Percentiles rank a stretch among this genome's conserved stretches.
Evolutionary conservation across 2,797 vertebrate genomes (phyloP).

Genomic region (Dryobates pubescens): DNA sequence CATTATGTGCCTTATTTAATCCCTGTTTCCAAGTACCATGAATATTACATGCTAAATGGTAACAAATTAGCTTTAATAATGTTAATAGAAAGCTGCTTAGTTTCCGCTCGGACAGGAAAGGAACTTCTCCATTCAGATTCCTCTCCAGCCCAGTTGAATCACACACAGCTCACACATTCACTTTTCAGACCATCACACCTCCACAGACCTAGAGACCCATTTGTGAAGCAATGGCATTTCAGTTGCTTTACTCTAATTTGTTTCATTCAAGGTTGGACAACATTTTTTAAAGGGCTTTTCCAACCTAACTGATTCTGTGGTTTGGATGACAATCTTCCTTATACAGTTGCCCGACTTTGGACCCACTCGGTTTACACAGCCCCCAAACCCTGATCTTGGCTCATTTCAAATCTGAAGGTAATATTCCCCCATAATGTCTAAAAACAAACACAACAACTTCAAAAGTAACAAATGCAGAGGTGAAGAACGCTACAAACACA

Average conservation of each 20-base stretch:
- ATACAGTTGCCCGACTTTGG: not conserved
- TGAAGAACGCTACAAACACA: not conserved
- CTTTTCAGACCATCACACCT: not conserved
- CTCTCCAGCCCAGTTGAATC: not conserved
- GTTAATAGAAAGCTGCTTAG: slow-evolving; percentile 8
- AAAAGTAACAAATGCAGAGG: not conserved
- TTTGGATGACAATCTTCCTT: not conserved
- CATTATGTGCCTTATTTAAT: slow-evolving; percentile 27
- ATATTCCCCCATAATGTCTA: not conserved
- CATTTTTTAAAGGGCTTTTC: not conserved
- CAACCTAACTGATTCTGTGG: not conserved
- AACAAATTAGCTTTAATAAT: slow-evolving; percentile 38
- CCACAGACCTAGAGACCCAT: not conserved
- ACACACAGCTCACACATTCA: not conserved
- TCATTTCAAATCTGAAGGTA: not conserved
- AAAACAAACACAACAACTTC: not conserved
- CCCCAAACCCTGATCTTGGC: not conserved
- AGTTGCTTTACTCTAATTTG: not conserved
- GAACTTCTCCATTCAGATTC: not conserved
- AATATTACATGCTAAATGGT: slow-evolving; percentile 33
- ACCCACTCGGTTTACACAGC: not conserved
- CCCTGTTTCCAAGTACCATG: not conserved
- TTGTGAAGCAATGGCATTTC: not conserved
- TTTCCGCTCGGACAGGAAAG: not conserved
- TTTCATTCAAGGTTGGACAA: not conserved